A percentile compares a stretch with the other conserved stretches of the same genome.
Evolutionary conservation across 2,797 vertebrate species (phyloP).

Genomic region (Pteronotus mesoamericanus): DNA sequence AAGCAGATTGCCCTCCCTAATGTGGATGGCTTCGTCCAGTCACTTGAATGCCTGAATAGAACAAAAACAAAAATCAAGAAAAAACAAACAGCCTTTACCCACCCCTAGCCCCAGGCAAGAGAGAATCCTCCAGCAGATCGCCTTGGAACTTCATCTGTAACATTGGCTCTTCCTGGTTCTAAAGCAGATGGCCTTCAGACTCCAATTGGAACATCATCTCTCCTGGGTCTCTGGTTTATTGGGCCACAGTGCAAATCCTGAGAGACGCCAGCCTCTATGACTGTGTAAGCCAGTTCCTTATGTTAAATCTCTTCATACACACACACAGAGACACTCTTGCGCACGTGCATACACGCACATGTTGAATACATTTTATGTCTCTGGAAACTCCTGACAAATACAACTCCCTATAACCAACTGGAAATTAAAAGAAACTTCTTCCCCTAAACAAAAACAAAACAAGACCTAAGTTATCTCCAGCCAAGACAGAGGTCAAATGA

Average conservation of each 20-base stretch:
- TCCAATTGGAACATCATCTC: background rate
- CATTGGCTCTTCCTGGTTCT: background rate
- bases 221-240: background rate
- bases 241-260: background rate
- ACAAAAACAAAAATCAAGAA: background rate
- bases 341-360: background rate
- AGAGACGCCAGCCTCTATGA: background rate
- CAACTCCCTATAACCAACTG: background rate
- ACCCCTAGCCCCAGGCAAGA: background rate
- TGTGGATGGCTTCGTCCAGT: background rate
- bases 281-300: background rate
- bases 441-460: background rate
- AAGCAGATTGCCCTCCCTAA: background rate
- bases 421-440: conserved; percentile 14
- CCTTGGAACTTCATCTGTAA: background rate
- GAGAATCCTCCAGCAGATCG: background rate
- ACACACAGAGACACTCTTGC: background rate
- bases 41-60: background rate
- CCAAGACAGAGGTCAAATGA: background rate
- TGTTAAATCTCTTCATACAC: background rate
- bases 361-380: background rate
- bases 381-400: background rate
- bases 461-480: background rate
- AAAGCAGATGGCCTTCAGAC: background rate
- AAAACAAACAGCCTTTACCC: background rate